phyloP scores from a whole-genome alignment of 1,140 invertebrate species.

The Cataglyphis hispanica region DNA sequence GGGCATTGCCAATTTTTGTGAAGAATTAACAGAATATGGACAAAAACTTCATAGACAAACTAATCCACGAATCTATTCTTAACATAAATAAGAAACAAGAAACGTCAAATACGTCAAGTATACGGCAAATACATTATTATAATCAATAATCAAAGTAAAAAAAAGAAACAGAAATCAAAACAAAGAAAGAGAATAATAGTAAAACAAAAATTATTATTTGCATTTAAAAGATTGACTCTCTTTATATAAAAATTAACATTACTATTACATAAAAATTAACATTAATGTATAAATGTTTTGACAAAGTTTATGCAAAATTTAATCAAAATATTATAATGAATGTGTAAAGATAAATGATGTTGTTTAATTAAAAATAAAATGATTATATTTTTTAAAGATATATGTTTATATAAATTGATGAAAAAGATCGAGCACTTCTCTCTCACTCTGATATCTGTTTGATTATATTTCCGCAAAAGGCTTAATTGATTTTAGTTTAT shows the following conservation, averaged over 20 bases:
- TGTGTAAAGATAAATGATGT: neutral
- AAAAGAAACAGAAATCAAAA: neutral
- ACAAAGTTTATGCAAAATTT: neutral
- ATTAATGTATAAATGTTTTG: neutral
- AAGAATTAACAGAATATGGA: too few species aligned
- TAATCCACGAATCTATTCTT: too few species aligned
- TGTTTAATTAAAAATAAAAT: neutral
- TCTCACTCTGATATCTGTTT: conserved; percentile 11
- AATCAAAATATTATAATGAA: neutral
- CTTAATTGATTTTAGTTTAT: neutral
- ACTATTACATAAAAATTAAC: too few species aligned
- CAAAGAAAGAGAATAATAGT: too few species aligned
- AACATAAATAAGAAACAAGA: neutral
- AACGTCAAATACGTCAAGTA: neutral
- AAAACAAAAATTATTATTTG: neutral
- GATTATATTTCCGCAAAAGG: neutral
- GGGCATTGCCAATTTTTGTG: too few species aligned
- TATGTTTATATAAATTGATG: neutral
- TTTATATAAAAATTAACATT: neutral
- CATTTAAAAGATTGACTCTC: too few species aligned
- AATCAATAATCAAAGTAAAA: neutral
- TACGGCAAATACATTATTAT: neutral
- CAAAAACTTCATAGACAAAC: too few species aligned
- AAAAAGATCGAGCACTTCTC: neutral
- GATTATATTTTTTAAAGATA: neutral